Evolutionary conservation across 2,113 vertebrate species (phyloP).

Genomic region (Pachyramphus minor): DNA sequence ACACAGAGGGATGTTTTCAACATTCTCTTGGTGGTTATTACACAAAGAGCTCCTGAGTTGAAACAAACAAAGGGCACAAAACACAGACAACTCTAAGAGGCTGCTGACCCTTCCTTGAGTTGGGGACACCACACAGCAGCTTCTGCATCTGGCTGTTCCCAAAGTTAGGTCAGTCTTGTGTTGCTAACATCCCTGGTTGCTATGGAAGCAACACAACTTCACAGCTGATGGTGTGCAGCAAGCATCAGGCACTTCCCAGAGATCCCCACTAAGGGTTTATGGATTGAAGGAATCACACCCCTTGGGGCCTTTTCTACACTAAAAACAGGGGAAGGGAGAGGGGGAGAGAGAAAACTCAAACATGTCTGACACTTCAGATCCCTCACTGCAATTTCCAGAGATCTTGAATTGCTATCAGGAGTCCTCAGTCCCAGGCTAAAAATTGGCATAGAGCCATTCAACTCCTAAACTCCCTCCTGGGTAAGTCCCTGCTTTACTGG

Average conservation of each 20-base stretch:
- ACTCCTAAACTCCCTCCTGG: background rate
- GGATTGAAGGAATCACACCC: background rate
- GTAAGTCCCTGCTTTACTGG: background rate
- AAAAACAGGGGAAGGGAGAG: too few relatives aligned
- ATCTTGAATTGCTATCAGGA: background rate
- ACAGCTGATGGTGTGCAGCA: background rate
- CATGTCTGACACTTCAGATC: background rate
- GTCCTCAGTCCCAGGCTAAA: background rate
- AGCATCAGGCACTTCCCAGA: background rate
- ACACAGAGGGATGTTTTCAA: background rate
- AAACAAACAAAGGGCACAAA: background rate
- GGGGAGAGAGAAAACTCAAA: background rate
- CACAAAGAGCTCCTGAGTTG: background rate
- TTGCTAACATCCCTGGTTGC: background rate
- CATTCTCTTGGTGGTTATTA: background rate
- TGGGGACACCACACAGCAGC: background rate
- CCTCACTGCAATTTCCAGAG: background rate
- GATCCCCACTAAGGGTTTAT: background rate
- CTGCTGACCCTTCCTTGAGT: background rate
- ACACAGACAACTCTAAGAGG: background rate
- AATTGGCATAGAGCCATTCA: background rate
- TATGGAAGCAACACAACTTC: background rate
- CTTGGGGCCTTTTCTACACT: background rate
- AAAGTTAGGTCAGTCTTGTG: background rate
- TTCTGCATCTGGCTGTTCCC: background rate